Base-by-base conservation (phyloP, 1,140 invertebrate genomes). In the Tetragonula clypearis region DNA sequence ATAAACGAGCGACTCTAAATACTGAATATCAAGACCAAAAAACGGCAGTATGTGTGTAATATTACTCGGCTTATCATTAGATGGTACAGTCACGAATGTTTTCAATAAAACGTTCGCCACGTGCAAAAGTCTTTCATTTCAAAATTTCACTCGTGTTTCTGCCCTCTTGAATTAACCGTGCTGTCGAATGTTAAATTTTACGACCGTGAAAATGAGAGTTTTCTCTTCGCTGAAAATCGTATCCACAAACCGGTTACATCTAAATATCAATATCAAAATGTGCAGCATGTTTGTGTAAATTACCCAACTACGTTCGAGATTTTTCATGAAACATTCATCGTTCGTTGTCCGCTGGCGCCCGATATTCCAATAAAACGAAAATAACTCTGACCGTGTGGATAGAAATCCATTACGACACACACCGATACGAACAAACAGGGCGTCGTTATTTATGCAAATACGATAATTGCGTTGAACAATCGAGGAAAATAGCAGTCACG, bases 351-450 rank as follows among this genome's bases (percentile, higher is more conserved):
- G 26, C 19, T 35, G 17, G 21, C 1, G 9, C 2, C 8, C 58
- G 41, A 35, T 77, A 58, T 76, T 23, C n/a, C 65, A 26, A 49
- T 78, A 66, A 78, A 58, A 60, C 35, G 76, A 69, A 35, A 87
- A 66, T 77, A 72, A 86, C 62, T 58, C 23, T 11, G 56, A 35
- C n/a, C 58, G 56, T n/a, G 73, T 62, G 41, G 79, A 78, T 62
- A 77, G 21, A 88, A 80, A 78, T 88, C 55, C 77, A 85, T 88
- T 74, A 77, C 75, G 71, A 85, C 60, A 35, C n/a, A 72, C n/a
- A 72, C 60, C 58, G 35, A 58, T 68, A n/a, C 58, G 65, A 35
- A 80, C 76, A 84, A 79, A 78, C 75, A 26, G 53, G 60, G 26
- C 41, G 11, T 65, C 84, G 69, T 84, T 87, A 87, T 85, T 23